Conservation (phyloP, 2,797 vertebrate species). For the Stomatorhinus walkeri region DNA sequence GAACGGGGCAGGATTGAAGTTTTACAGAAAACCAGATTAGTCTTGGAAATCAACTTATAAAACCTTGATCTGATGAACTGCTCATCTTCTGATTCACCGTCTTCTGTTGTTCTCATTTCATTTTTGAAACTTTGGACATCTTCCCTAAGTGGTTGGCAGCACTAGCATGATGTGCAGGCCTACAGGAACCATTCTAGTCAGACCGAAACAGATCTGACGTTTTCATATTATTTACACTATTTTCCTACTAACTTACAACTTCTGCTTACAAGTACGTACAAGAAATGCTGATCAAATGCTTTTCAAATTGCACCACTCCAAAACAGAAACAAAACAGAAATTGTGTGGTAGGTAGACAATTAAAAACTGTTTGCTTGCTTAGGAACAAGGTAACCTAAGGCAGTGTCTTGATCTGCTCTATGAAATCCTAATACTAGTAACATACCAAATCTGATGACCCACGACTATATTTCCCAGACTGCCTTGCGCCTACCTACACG, state of each 20-base stretch:
- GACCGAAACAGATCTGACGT: background rate
- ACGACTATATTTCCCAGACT: background rate
- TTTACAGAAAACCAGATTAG: background rate
- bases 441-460: background rate
- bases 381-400: background rate
- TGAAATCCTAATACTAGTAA: background rate
- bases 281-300: background rate
- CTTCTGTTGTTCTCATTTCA: background rate
- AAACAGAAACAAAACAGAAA: background rate
- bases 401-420: background rate
- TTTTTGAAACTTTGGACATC: background rate
- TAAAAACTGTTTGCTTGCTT: background rate
- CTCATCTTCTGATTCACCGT: background rate
- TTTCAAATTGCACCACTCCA: background rate
- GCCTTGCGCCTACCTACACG: background rate
- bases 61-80: background rate
- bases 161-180: background rate
- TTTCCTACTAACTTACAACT: background rate
- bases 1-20: background rate
- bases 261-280: background rate
- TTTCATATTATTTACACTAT: background rate
- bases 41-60: background rate
- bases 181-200: background rate
- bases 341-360: background rate
- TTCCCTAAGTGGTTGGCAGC: background rate